Evolutionary conservation across 2,113 vertebrate genomes (phyloP).

Genomic region (Hyperoodon ampullatus): DNA sequence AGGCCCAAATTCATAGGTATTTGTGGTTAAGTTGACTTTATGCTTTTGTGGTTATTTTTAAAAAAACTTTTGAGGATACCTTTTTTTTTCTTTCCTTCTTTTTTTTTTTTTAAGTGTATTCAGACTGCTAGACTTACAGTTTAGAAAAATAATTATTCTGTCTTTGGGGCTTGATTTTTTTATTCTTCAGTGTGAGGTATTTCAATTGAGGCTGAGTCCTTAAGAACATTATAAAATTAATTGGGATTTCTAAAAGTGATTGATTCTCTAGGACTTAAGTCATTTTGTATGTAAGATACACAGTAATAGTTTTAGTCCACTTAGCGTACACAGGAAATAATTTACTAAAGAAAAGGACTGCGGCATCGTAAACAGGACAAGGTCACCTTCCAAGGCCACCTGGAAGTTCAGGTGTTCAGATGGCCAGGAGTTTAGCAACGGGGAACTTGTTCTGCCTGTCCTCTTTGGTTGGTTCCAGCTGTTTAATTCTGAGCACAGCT

Average conservation of each 20-base stretch:
- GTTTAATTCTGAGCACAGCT: background rate
- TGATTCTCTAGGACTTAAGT: background rate
- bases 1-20: background rate
- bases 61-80: background rate
- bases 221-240: background rate
- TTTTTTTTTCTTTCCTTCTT: background rate
- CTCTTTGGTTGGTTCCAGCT: background rate
- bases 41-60: background rate
- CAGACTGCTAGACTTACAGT: background rate
- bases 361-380: background rate
- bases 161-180: background rate
- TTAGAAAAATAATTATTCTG: background rate
- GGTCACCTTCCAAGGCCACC: background rate
- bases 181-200: background rate
- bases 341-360: background rate
- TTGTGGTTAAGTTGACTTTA: conserved; percentile 4
- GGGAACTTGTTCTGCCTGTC: background rate
- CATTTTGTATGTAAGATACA: background rate
- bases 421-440: background rate
- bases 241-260: background rate
- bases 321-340: background rate
- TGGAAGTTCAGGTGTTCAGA: background rate
- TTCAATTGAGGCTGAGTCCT: background rate
- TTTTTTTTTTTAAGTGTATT: background rate
- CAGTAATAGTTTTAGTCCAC: background rate